Base-by-base conservation (phyloP, 2,113 vertebrate genomes). In the Trinectes maculatus region DNA sequence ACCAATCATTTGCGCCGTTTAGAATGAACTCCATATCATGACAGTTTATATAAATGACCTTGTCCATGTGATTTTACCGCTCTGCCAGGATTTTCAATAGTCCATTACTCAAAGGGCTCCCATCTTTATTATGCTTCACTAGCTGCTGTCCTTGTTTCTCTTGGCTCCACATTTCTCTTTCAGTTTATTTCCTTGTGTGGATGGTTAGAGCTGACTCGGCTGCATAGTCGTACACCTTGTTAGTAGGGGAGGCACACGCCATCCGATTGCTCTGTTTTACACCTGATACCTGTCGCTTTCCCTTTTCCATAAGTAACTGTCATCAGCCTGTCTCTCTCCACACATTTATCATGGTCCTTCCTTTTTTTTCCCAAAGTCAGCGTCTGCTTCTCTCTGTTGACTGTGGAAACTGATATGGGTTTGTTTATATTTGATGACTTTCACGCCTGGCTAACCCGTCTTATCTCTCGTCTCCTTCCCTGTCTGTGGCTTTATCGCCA, bases 381-480 rank as follows among this genome's bases (percentile, higher is more conserved):
- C n/a, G 16, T 11, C 18, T 29, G 0, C 13, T 4, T 43, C 48
- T 36, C 31, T 19, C 43, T 57, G 33, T 7, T 19, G 39, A 8
- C 39, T 44, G 43, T 24, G 10, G 22, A 4, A 13, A 2, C 26
- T 68, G n/a, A 26, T 51, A 16, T 39, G 29, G 34, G 2, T 53
- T n/a, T 69, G 71, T 76, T 76, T 52, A 52, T 34, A 25, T 84
- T 36, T 62, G 46, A 7, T 77, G 76, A 74, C 72, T 74, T 84
- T 79, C 52, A 61, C 10, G 19, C 62, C 51, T 53, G 46, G 54
- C 39, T 67, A 44, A 82, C 64, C 34, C 16, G 37, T 29, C 34
- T 71, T 69, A 36, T 70, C 63, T 56, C 47, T 52, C 24, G 25
- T 24, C 29, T 52, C 25, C 19, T 6, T 24, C 0, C 55, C n/a